These are phyloP conservation scores for Nasonovia ribisnigri DNA, from an alignment of 2,888 invertebrate genomes.

Conservation along the genomic window DNA sequence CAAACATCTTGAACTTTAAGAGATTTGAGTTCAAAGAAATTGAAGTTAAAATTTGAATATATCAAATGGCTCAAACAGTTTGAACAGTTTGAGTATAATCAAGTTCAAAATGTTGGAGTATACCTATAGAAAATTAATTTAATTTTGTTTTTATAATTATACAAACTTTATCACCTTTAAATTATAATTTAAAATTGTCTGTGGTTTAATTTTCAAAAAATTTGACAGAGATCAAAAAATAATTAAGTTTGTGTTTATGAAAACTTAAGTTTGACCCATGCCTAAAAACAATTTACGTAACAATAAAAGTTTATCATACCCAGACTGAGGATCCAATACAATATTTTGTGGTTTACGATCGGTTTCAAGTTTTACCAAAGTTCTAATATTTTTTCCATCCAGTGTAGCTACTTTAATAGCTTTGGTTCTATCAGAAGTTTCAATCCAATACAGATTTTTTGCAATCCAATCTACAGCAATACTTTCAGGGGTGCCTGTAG, in stretches of 20 bases:
- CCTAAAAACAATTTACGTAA: not conserved
- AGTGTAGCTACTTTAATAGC: conserved; percentile 73
- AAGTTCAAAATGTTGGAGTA: not conserved
- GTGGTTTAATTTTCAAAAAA: not conserved
- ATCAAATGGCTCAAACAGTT: not conserved
- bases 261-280: not conserved
- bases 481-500: conserved; percentile 78
- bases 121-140: not conserved
- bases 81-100: not conserved
- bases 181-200: not conserved
- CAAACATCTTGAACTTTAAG: not conserved
- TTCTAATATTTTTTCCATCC: conserved; percentile 74
- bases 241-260: not conserved
- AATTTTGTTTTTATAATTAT: not conserved
- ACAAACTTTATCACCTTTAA: not conserved
- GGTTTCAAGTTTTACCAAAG: conserved; percentile 71
- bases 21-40: not conserved
- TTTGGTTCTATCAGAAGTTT: conserved; percentile 70
- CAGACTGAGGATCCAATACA: conserved; percentile 77
- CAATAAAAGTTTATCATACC: conserved; percentile 70
- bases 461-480: conserved; percentile 82
- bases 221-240: not conserved
- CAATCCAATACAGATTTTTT: conserved; percentile 79
- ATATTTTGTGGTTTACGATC: conserved; percentile 79
- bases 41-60: not conserved